phyloP scores from a whole-genome alignment of 2,797 vertebrate species.

The Rhinophrynus dorsalis region DNA sequence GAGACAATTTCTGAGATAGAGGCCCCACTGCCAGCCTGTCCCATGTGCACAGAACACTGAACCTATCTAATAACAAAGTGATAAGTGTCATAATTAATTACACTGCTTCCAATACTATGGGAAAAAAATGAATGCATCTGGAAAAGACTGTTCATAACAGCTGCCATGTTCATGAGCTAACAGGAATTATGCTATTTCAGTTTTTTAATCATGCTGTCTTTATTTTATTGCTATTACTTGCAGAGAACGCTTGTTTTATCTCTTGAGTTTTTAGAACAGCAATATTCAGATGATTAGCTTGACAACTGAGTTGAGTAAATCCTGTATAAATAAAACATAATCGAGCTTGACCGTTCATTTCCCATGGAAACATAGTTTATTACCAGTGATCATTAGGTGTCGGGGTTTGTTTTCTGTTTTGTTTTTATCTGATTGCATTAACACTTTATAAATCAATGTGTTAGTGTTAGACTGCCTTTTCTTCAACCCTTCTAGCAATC shows the following conservation, averaged over 20 bases:
- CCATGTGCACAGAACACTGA: too few relatives aligned
- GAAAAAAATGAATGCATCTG: constrained; percentile 19
- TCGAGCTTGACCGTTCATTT: background rate
- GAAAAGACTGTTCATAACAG: constrained; percentile 13
- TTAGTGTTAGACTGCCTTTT: too few relatives aligned
- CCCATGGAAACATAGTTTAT: background rate
- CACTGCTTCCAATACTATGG: background rate
- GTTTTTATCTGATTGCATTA: too few relatives aligned
- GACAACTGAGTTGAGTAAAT: constrained; percentile 1
- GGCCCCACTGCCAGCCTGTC: too few relatives aligned
- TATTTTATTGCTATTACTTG: constrained; percentile 4
- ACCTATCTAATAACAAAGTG: background rate
- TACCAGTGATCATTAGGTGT: too few relatives aligned
- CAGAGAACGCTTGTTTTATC: background rate
- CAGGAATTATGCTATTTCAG: constrained; percentile 13
- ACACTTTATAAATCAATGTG: too few relatives aligned
- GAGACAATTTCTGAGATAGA: too few relatives aligned
- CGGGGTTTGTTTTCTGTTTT: too few relatives aligned
- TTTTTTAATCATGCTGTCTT: constrained; percentile 2
- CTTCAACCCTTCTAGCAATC: too few relatives aligned
- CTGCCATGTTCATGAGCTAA: constrained; percentile 32
- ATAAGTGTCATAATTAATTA: constrained; percentile 8
- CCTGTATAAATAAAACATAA: background rate
- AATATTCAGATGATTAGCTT: background rate
- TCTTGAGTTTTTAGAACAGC: background rate